phyloP scores from a whole-genome alignment of 2,113 vertebrate genomes.

The Chaetops frenatus region DNA sequence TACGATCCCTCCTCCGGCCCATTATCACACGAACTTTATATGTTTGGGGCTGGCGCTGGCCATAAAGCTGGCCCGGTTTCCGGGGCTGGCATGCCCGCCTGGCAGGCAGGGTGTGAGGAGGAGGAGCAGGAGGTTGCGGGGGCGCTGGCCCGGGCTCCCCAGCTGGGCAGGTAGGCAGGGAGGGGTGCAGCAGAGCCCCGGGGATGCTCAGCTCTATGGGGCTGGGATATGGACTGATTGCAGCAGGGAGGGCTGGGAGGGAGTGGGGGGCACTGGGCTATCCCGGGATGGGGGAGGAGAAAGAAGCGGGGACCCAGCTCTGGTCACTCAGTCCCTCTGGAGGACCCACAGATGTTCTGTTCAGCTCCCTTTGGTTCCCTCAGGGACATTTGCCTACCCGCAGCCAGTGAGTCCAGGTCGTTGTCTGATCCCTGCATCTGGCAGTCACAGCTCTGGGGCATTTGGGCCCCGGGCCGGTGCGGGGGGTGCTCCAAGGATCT shows the following conservation, averaged over 20 bases:
- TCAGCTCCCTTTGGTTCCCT: neutral
- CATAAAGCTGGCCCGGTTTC: slow-evolving; percentile 13
- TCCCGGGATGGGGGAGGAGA: accelerated
- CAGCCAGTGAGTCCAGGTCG: neutral
- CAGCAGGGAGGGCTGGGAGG: neutral
- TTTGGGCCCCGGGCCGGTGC: accelerated
- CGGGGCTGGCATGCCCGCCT: neutral
- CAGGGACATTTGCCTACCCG: neutral
- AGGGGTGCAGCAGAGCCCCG: neutral
- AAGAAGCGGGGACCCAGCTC: neutral
- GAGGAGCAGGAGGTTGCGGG: neutral
- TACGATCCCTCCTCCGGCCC: neutral
- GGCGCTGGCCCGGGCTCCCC: neutral
- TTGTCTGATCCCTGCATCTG: accelerated
- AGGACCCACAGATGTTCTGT: neutral
- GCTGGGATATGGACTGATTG: neutral
- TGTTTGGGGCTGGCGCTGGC: slow-evolving; percentile 40
- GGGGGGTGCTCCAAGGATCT: neutral
- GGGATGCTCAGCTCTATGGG: neutral
- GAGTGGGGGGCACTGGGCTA: neutral
- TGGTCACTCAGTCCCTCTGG: slow-evolving; percentile 58
- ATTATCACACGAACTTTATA: slow-evolving; percentile 22
- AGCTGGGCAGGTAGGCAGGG: slow-evolving; percentile 34
- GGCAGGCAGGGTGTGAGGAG: neutral
- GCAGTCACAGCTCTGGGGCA: neutral